Conservation (phyloP, 1,140 invertebrate species). For the Campodea augens region DNA sequence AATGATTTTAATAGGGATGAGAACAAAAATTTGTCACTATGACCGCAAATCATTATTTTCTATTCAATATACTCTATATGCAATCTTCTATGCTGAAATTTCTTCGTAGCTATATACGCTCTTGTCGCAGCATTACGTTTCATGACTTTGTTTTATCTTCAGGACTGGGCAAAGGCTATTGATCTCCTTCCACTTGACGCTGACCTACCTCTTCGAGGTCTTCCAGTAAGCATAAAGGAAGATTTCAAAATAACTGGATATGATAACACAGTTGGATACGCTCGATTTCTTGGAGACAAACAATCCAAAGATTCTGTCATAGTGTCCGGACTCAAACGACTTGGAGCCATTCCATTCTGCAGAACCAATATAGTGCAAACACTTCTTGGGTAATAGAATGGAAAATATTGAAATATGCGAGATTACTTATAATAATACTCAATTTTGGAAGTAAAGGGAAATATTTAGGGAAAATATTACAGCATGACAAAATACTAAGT, state of each 20-base stretch:
- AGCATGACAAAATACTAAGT: no score
- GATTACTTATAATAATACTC: no score
- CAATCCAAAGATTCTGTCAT: conserved; percentile 2
- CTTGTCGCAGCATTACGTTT: no score
- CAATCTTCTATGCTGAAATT: no score
- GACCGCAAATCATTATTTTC: no score
- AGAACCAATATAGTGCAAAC: conserved; percentile 26
- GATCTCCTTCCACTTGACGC: conserved; percentile 16
- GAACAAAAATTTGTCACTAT: no score
- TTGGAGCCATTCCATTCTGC: conserved; percentile 24
- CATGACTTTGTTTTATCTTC: conserved; percentile 4
- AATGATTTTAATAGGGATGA: no score
- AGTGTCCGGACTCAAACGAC: conserved; percentile 1
- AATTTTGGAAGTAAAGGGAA: no score
- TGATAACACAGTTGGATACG: conserved; percentile 24
- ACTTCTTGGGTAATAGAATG: conserved; percentile 2
- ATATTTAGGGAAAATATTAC: no score
- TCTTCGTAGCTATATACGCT: no score
- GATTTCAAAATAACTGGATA: conserved; percentile 22
- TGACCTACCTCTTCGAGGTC: conserved; percentile 19
- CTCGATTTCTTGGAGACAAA: conserved; percentile 7
- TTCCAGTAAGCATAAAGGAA: conserved; percentile 24
- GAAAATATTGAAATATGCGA: no score
- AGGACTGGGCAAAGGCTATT: conserved; percentile 20
- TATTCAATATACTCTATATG: no score